Conservation (phyloP, 1,140 invertebrate species). For the Euborellia annulipes region DNA sequence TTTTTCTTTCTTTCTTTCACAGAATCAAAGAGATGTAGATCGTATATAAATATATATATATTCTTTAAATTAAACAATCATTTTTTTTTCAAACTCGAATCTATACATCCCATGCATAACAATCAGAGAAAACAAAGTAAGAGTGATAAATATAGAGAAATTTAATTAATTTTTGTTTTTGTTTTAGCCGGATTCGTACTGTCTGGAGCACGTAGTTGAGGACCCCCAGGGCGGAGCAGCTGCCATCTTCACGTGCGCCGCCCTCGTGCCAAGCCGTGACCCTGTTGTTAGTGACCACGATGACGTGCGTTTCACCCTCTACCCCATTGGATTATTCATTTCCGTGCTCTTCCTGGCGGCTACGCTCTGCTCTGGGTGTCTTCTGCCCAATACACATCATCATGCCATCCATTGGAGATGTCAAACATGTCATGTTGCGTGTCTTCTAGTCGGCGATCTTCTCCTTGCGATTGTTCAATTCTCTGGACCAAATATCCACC, state of each 20-base stretch:
- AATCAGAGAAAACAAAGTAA: too few species aligned
- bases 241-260: conserved; percentile 42
- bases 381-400: conserved; percentile 62
- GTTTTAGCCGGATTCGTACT: conserved; percentile 37
- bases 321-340: conserved; percentile 55
- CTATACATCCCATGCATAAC: too few species aligned
- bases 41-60: too few species aligned
- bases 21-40: too few species aligned
- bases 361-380: conserved; percentile 53
- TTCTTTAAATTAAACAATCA: too few species aligned
- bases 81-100: too few species aligned
- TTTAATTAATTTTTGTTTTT: too few species aligned
- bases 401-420: conserved; percentile 72
- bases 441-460: conserved; percentile 58
- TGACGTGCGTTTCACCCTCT: conserved; percentile 45
- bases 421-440: conserved; percentile 65
- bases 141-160: too few species aligned
- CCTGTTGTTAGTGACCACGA: conserved; percentile 2
- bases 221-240: conserved; percentile 27
- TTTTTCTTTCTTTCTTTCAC: too few species aligned
- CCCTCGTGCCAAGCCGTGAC: conserved; percentile 6
- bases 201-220: conserved; percentile 39
- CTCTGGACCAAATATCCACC: conserved; percentile 35
- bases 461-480: conserved; percentile 58
- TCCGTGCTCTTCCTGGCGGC: conserved; percentile 60